Conservation (phyloP, 2,113 vertebrate genomes). For the Alosa alosa region DNA sequence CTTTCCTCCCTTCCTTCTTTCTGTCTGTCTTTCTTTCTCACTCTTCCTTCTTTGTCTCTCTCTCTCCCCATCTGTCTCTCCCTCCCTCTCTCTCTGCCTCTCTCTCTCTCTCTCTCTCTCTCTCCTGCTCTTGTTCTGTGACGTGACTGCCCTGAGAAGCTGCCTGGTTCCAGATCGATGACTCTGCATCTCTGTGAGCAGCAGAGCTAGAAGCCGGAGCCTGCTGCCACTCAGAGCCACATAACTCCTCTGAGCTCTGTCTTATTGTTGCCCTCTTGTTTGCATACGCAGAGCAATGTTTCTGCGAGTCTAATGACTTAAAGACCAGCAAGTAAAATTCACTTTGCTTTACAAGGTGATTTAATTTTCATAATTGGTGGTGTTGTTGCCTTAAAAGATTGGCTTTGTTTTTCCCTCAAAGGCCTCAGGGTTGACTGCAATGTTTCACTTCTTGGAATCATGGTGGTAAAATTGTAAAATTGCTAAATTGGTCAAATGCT, state of each 20-base stretch:
- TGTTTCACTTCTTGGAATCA: no score
- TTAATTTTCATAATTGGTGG: background rate
- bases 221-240: background rate
- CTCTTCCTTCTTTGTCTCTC: background rate
- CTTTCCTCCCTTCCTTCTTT: background rate
- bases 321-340: background rate
- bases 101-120: background rate
- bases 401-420: background rate
- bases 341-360: background rate
- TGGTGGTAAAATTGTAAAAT: no score
- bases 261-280: background rate
- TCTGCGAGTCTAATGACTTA: background rate
- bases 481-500: no score
- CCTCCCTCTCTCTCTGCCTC: background rate
- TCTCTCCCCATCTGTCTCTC: background rate
- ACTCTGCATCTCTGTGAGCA: conserved; percentile 27
- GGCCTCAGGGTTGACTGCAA: background rate
- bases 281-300: background rate
- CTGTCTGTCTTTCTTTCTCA: background rate
- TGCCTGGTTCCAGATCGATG: conserved; percentile 20
- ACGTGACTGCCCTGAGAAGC: conserved; percentile 27
- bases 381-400: no score
- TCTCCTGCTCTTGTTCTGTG: background rate
- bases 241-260: background rate
- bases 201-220: background rate